Base-by-base conservation (phyloP, 2,888 invertebrate genomes). In the Troides helena region DNA sequence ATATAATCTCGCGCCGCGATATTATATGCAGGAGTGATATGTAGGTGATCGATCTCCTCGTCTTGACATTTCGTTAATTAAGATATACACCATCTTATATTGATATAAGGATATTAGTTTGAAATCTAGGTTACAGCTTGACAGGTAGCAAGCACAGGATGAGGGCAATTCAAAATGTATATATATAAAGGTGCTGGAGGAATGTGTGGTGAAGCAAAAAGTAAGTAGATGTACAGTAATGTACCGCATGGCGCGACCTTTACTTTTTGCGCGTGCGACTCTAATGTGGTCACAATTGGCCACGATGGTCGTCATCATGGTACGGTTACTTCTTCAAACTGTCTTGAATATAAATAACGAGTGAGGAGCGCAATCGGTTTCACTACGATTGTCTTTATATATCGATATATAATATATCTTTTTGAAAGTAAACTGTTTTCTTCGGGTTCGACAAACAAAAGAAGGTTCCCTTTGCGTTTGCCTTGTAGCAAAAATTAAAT, bases 201-300 rank as follows among this genome's bases (percentile, higher is more conserved):
- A 1, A 17, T 3, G 14, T 39, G 39, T 39, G 10, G 39, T 39
- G 14, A 14, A 50, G 50, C 1, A 50, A 50, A 50, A 17, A 17
- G 50, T 18, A 17, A 50, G 50, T 50, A 50, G 18, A 50, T 17
- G 18, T 50, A 50, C 50, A 46, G 46, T 50, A 65, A 23, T 6
- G 43, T 58, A 65, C 65, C 30, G 65, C 21, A 46, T 14, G 30
- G 18, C n/a, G 46, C 59, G 58, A 43, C 12, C 59, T 50, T 59
- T 59, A 65, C 25, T 65, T 59, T 65, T 65, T 65, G 65, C 65
- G 57, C 58, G 23, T 59, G n/a, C 30, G 59, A 59, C 23, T 43
- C 58, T 59, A 65, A 30, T 65, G 59, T 25, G 50, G 12, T 25
- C 59, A n/a, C 65, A 50, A 50, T 59, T 23, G 59, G 65, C 59